Evolutionary conservation across 2,888 invertebrate genomes (phyloP).

Genomic region (Neoascia interrupta): DNA sequence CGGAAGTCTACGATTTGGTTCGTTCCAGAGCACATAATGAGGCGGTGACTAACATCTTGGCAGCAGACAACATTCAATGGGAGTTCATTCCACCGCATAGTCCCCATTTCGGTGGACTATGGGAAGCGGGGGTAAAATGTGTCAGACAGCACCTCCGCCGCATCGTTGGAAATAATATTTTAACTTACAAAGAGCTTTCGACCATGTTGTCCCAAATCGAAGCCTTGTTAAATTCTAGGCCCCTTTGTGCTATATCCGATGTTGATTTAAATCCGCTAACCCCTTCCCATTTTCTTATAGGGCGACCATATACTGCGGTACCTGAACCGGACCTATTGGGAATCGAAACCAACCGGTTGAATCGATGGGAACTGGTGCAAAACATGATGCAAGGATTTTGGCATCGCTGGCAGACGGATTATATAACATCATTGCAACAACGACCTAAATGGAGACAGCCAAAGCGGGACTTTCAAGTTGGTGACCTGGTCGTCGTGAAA

Average conservation of each 20-base stretch:
- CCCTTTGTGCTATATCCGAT: slow-evolving; percentile 8
- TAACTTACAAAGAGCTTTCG: not conserved
- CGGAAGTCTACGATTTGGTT: not conserved
- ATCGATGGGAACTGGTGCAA: slow-evolving; percentile 4
- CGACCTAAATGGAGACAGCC: not conserved
- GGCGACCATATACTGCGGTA: not conserved
- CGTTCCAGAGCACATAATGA: not conserved
- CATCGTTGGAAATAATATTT: not conserved
- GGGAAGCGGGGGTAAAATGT: slow-evolving; percentile 33
- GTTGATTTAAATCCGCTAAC: slow-evolving; percentile 1
- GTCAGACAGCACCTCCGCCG: slow-evolving; percentile 28
- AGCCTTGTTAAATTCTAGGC: not conserved
- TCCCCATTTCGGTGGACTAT: slow-evolving; percentile 17
- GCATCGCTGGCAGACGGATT: not conserved
- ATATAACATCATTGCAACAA: not conserved
- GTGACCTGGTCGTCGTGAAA: slow-evolving; percentile 15
- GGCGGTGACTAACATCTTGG: not conserved
- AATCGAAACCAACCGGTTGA: not conserved
- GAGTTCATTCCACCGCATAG: slow-evolving; percentile 4
- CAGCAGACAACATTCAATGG: not conserved
- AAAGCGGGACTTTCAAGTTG: slow-evolving; percentile 17
- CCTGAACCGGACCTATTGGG: not conserved
- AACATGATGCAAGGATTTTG: not conserved
- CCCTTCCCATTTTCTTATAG: slow-evolving; percentile 2
- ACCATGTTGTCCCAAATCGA: slow-evolving; percentile 3